phyloP scores from a whole-genome alignment of 2,888 invertebrate genomes.

The Geotrupes spiniger region DNA sequence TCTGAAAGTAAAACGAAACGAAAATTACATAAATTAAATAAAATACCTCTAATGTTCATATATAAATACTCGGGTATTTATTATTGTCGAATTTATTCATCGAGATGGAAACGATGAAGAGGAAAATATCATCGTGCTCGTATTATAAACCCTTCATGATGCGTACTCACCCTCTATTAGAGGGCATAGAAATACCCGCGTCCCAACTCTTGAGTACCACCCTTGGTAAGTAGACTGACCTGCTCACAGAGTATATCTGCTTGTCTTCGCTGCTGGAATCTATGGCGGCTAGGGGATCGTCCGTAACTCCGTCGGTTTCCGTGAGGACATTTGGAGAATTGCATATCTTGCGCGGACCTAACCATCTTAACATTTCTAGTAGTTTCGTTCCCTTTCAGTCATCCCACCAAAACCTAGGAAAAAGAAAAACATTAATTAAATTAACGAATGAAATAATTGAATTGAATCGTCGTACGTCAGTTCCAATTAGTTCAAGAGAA shows the following conservation, averaged over 20 bases:
- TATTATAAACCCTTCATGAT: background rate
- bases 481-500: background rate
- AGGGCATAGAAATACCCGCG: slow-evolving; percentile 21
- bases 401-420: slow-evolving; percentile 15
- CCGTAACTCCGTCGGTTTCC: slow-evolving; percentile 42
- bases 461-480: background rate
- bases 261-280: slow-evolving; percentile 48
- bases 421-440: slow-evolving; percentile 1
- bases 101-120: too few species aligned
- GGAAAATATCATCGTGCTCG: too few species aligned
- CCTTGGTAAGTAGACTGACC: slow-evolving; percentile 57
- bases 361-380: slow-evolving; percentile 43
- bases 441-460: background rate
- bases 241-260: slow-evolving; percentile 57
- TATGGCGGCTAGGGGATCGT: slow-evolving; percentile 55
- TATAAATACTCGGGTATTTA: too few species aligned
- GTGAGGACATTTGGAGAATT: slow-evolving; percentile 23
- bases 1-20: slow-evolving; percentile 35
- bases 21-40: too few species aligned
- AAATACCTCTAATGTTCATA: too few species aligned
- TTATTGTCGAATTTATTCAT: too few species aligned
- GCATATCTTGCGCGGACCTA: slow-evolving; percentile 37
- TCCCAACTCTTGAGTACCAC: slow-evolving; percentile 37
- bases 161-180: slow-evolving; percentile 38
- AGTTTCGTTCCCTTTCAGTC: slow-evolving; percentile 19